Percentiles rank a stretch among this genome's conserved stretches.
These are phyloP conservation scores for Norana najaformis DNA, from an alignment of 2,888 invertebrate genomes.

Conservation along the genomic window DNA sequence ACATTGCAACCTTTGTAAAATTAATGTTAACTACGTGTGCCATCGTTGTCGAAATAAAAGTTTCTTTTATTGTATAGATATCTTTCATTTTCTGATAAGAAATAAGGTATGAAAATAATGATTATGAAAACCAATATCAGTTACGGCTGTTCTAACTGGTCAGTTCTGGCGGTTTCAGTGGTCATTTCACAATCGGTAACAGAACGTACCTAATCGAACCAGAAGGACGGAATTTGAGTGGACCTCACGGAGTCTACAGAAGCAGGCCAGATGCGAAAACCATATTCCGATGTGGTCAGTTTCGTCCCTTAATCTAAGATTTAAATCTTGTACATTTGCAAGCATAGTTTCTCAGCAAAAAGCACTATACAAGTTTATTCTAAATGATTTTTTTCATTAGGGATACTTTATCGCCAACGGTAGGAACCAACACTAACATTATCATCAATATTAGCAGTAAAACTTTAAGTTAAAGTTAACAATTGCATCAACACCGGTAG, in stretches of 20 bases:
- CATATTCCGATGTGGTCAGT: neutral
- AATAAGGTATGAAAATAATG: neutral
- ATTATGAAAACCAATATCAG: neutral
- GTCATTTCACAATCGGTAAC: neutral
- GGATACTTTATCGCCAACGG: too few relatives aligned
- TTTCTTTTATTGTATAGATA: neutral
- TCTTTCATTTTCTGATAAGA: too few relatives aligned
- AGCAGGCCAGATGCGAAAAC: neutral
- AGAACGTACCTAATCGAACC: neutral
- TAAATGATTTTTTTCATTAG: too few relatives aligned
- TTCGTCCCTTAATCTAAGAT: neutral
- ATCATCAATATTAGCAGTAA: too few relatives aligned
- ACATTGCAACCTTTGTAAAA: too few relatives aligned
- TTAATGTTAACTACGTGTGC: neutral
- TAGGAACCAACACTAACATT: too few relatives aligned
- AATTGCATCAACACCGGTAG: too few relatives aligned
- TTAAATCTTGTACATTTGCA: neutral
- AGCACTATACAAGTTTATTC: too few relatives aligned
- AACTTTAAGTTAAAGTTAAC: too few relatives aligned
- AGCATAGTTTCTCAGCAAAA: neutral
- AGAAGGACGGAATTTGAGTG: neutral
- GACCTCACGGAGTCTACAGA: neutral
- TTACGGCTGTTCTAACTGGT: neutral
- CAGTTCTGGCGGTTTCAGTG: neutral
- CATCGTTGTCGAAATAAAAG: neutral